Base-by-base conservation (phyloP, 2,113 vertebrate species). In the Pterophyllum scalare region DNA sequence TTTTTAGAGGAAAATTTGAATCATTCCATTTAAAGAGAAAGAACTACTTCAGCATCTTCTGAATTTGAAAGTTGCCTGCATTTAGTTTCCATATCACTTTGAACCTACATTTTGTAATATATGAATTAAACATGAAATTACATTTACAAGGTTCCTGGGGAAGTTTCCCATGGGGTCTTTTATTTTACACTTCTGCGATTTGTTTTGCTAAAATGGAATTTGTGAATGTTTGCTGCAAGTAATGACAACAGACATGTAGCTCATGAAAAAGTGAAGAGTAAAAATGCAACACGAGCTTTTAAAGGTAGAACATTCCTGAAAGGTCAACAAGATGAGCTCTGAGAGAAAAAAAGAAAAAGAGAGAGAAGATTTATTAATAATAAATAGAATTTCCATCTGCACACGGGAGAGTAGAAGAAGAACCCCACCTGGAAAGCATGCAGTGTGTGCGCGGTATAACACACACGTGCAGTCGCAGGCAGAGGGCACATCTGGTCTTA, bases 241-340 rank as follows among this genome's bases (percentile, higher is more conserved):
- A 64, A 13, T 43, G 78, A 80, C 75, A 80, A 92, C 89, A 92
- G 94, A 93, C 87, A 84, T 52, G 82, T 62, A 40, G 65, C 65
- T 94, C 93, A 93, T 95, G 72, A 95, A 95, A 94, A 92, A 94
- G 87, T 92, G 87, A 94, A 74, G 78, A 92, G 79, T 46, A 57
- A 89, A 33, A 91, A 90, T 80, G 91, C 85, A 94, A 91, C 87
- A 87, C 1, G 78, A 89, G 93, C 93, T 94, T 94, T 93, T 94
- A 93, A 88, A 81, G 83, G 88, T 9, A 46, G 81, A 90, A 91
- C 75, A 82, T 85, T 88, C 76, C 75, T 31, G 85, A 89, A 88
- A 91, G 92, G 88, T 92, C 92, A 93, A 90, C 79, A 59, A 87
- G 90, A 89, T 77, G 87, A 83, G 80, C 77, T 90, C n/a, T 8